These are phyloP conservation scores for Polypedilum vanderplanki DNA, from an alignment of 1,140 invertebrate genomes.

Conservation along the genomic window DNA sequence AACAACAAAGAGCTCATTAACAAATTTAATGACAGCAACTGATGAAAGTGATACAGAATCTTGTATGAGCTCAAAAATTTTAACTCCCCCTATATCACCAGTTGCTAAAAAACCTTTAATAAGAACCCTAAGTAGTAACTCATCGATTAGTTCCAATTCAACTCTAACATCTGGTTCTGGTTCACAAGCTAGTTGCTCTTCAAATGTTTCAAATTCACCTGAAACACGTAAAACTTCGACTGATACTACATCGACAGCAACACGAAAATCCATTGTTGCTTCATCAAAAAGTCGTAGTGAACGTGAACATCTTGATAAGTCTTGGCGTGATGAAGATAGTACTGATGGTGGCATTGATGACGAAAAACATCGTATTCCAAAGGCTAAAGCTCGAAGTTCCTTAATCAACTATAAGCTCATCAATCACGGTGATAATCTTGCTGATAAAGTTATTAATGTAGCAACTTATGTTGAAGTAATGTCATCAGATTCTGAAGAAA, in stretches of 20 bases:
- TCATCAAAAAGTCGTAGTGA: slow-evolving; percentile 77
- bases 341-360: slow-evolving; percentile 38
- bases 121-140: slow-evolving; percentile 53
- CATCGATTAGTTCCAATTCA: slow-evolving; percentile 54
- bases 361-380: slow-evolving; percentile 37
- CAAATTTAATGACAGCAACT: slow-evolving; percentile 35
- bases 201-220: slow-evolving; percentile 34
- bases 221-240: slow-evolving; percentile 48
- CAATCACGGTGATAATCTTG: slow-evolving; percentile 33
- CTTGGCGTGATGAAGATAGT: slow-evolving; percentile 37
- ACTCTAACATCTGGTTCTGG: slow-evolving; percentile 55
- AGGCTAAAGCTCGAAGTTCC: slow-evolving; percentile 35
- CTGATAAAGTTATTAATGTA: slow-evolving; percentile 44
- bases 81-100: slow-evolving; percentile 37
- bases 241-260: slow-evolving; percentile 67
- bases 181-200: slow-evolving; percentile 54
- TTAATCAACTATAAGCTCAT: slow-evolving; percentile 39
- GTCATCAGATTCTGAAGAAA: slow-evolving; percentile 40
- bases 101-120: slow-evolving; percentile 41
- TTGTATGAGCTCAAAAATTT: slow-evolving; percentile 66
- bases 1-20: slow-evolving; percentile 20
- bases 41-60: slow-evolving; percentile 81
- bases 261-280: slow-evolving; percentile 79
- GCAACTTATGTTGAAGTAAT: slow-evolving; percentile 42
- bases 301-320: slow-evolving; percentile 45